phyloP scores from a whole-genome alignment of 37 sponge, comb jelly and placozoan species.

The Corticium candelabrum region DNA sequence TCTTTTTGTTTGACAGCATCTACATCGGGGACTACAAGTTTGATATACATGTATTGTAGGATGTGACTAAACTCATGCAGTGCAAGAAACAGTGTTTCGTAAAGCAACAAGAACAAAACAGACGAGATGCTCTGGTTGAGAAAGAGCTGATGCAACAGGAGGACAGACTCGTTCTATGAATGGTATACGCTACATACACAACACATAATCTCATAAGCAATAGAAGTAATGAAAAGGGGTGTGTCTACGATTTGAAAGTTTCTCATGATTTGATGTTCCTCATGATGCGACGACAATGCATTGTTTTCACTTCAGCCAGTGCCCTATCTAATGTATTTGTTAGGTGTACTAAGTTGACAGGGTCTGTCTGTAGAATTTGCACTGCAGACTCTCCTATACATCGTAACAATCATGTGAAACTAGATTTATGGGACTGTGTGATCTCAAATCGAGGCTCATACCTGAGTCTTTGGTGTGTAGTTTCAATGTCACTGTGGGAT shows the following conservation, averaged over 20 bases:
- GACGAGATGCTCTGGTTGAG: neutral
- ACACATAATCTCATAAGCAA: too few species aligned
- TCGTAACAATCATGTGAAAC: neutral
- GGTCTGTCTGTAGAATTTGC: constrained; percentile 57
- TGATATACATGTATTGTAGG: neutral
- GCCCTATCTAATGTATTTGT: constrained; percentile 60
- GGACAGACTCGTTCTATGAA: neutral
- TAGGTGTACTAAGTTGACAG: constrained; percentile 62
- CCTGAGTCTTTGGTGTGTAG: constrained; percentile 58
- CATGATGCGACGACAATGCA: constrained; percentile 78
- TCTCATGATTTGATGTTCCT: constrained; percentile 63
- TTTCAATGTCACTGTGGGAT: constrained; percentile 45
- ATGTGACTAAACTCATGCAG: neutral
- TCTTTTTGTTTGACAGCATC: neutral
- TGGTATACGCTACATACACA: neutral
- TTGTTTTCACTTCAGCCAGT: constrained; percentile 56
- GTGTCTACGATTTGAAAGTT: too few species aligned
- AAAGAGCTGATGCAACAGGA: neutral
- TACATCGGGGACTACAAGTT: neutral
- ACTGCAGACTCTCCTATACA: constrained; percentile 11
- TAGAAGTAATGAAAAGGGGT: too few species aligned
- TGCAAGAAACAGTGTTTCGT: neutral
- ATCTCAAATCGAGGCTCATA: constrained; percentile 16
- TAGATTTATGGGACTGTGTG: too few species aligned
- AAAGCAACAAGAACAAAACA: neutral